Evolutionary conservation across 2,888 invertebrate species (phyloP), one percentile per base, ranked within the genome.

Genomic region (Mythimna pallens): DNA sequence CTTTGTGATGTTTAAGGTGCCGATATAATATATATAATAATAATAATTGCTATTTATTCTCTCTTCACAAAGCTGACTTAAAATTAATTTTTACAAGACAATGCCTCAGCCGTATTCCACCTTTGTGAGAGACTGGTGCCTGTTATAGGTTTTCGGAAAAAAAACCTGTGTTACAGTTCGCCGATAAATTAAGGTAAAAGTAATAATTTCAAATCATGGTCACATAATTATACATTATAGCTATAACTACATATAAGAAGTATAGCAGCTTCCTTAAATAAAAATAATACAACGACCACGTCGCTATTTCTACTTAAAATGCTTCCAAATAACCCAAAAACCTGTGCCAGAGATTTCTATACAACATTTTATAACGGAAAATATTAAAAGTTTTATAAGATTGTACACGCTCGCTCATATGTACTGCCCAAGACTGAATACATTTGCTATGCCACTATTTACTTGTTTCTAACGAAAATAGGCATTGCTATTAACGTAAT

Each of bases 341-440:
- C 67, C 36, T 22, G 25, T 59, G 25, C n/a, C 25, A 40, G 10
- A 12, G 36, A 58, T 65, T 25, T 17, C 34, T 73, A 59, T 58
- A 62, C 47, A 70, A 59, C 54, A 77, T 75, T 64, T 67, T 62
- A 54, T 76, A 70, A 66, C 64, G 66, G 73, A 76, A 73, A 70
- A 58, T 76, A 66, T 76, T 73, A 57, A 77, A 75, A 81, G 34
- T 76, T 70, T 63, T 43, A 63, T 50, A 69, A 84, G 59, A 80
- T 76, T 65, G 65, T 73, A 74, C 66, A 61, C 64, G 63, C 50
- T 73, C 70, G 63, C 81, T 82, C 74, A 77, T 74, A 84, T 66
- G 54, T 71, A 65, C 73, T 63, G 63, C 47, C 70, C 52, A 71
- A 74, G 73, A 69, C 65, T 62, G 68, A 80, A 70, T 78, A 80